Percentiles rank a stretch among this genome's conserved stretches.
Evolutionary conservation across 2,888 invertebrate species (phyloP).

Genomic region (Ophraella communa): DNA sequence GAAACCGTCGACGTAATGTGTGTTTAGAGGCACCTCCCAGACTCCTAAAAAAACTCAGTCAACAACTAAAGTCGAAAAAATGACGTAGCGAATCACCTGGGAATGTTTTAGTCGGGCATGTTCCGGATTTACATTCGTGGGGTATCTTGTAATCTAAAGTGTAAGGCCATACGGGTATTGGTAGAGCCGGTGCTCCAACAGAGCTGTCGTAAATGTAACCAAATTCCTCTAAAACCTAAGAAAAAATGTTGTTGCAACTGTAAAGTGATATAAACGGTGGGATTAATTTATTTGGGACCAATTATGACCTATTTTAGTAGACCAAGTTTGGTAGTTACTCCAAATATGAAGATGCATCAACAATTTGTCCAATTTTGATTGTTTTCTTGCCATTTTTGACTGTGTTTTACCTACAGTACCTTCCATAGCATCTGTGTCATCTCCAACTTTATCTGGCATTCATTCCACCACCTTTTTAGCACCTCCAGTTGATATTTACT

Average conservation of each 20-base stretch:
- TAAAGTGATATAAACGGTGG: not conserved
- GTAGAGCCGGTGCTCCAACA: constrained; percentile 81
- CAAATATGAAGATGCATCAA: no score
- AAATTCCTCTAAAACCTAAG: constrained; percentile 87
- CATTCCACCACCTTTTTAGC: no score
- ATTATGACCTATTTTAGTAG: no score
- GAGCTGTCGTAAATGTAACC: constrained; percentile 94
- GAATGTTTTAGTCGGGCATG: constrained; percentile 89
- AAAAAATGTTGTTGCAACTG: no score
- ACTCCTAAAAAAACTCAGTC: constrained; percentile 64
- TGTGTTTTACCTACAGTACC: no score
- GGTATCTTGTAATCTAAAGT: constrained; percentile 92
- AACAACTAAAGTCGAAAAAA: not conserved
- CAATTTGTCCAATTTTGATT: no score
- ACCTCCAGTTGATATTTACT: no score
- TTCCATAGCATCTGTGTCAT: no score
- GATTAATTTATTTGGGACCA: no score
- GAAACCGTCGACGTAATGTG: constrained; percentile 85
- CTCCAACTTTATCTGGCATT: no score
- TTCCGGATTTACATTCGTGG: constrained; percentile 90
- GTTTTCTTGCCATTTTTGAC: no score
- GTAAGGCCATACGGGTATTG: constrained; percentile 91
- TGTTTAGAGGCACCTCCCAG: constrained; percentile 93
- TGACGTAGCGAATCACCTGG: constrained; percentile 66
- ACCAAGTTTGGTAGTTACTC: no score